Evolutionary conservation across 2,113 vertebrate species (phyloP), one percentile per base, ranked within the genome.

Genomic region (Nothoprocta perdicaria): DNA sequence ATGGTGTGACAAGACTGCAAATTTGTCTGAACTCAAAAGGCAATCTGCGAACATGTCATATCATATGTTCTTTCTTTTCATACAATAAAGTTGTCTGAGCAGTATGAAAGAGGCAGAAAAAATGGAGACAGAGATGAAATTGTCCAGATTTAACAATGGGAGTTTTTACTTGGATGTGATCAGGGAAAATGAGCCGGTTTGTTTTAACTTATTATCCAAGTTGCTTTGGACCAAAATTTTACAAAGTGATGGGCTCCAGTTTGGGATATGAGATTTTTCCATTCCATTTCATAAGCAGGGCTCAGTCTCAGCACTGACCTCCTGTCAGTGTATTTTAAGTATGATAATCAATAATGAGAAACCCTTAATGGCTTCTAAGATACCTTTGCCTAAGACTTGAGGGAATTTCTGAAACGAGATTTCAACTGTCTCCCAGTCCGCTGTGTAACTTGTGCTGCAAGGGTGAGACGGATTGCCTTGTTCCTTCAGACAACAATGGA

Each of bases 21-120:
- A 68, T 85, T 88, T 88, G 27, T 41, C 53, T 80, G 88, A 89
- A 83, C 55, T 80, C 45, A 83, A 75, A 38, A 77, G 81, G 40
- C 82, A 75, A 80, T 62, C 24, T 55, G 73, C 46, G 71, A 78
- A 72, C 24, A 48, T 29, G 55, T 5, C 4, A 2, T 26, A 7
- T 40, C 38, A 35, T 16, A 4, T 3, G 0, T 55, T 72, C 29
- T n/a, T 57, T 43, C 14, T 45, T 63, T 63, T 65, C 38, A 57
- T 58, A 26, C 31, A 57, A 18, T 31, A 18, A 62, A 63, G 31
- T 18, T 58, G 14, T 61, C 33, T 33, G 66, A 67, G 53, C 26
- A 73, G 46, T 57, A 67, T 43, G 60, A 81, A 22, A 62, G 33
- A n/a, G 23, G 27, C 14, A 45, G 33, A 23, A 24, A 74, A 63